Evolutionary conservation across 2,888 invertebrate species (phyloP), one percentile per base, ranked within the genome.

Genomic region (Punctoribates punctum): DNA sequence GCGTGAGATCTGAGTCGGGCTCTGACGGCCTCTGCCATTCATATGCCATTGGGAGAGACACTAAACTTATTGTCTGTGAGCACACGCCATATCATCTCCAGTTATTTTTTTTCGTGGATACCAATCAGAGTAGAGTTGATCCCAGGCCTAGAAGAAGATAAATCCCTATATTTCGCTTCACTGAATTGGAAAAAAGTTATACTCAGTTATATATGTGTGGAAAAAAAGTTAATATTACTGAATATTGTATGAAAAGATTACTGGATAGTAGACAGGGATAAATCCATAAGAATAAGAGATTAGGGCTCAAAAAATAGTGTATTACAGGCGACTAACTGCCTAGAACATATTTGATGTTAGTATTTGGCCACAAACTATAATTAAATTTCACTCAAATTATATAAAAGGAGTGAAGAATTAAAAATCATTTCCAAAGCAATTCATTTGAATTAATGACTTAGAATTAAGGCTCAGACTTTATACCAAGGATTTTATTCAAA

Each of bases 161-260:
- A 72, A 72, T 72, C 72, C 72, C 48, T 46, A 72, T 72, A 72
- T 72, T 72, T 72, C 72, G 72, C 72, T 72, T 72, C 72, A 72
- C 42, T 72, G 72, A 48, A 46, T 72, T 48, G 72, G 72, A 72
- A 72, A 67, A 72, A 72, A 72, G 72, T 72, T 72, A 25, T 42
- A 65, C 20, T 42, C 42, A 42, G 11, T 23, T 15, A 72, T 9
- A 48, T 72, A 48, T 72, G 27, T 46, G 23, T n/a, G 4, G 38
- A 3, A 72, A 72, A 65, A 46, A 72, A 72, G 72, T 72, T 72
- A 72, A 72, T 72, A 72, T 46, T 25, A 48, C 72, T 72, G 72
- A 72, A 72, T 72, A 72, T 72, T 72, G 72, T 72, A 72, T 72
- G 48, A 72, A 72, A 72, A 72, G 72, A 72, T 72, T 46, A 72